These are phyloP conservation scores for Andrena flavipes DNA, from an alignment of 2,888 invertebrate genomes.

Conservation along the genomic window DNA sequence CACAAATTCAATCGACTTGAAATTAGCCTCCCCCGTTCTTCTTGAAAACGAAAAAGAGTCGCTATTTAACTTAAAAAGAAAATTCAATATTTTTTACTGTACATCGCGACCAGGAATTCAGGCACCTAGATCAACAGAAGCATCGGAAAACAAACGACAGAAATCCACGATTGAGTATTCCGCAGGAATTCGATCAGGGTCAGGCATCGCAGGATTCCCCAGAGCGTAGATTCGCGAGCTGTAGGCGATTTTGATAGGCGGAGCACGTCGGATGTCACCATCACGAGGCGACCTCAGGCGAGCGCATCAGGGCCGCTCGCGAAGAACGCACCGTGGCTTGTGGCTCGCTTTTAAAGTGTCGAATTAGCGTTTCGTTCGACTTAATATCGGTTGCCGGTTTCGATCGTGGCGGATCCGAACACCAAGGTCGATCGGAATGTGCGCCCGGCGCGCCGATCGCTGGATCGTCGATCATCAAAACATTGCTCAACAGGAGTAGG, in stretches of 20 bases:
- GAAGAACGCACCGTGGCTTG: slow-evolving; percentile 65
- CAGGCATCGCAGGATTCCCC: slow-evolving; percentile 51
- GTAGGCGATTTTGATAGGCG: slow-evolving; percentile 61
- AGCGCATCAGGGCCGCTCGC: slow-evolving; percentile 74
- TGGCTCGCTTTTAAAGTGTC: slow-evolving; percentile 76
- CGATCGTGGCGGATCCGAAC: slow-evolving; percentile 35
- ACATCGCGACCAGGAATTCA: not conserved
- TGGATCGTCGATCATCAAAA: slow-evolving; percentile 43
- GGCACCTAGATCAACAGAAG: not conserved
- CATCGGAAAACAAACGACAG: not conserved
- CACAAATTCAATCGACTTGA: too few relatives aligned
- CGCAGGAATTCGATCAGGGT: slow-evolving; percentile 60
- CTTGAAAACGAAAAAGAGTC: too few relatives aligned
- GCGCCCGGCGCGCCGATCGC: slow-evolving; percentile 31
- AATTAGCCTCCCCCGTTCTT: too few relatives aligned
- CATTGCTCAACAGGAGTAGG: slow-evolving; percentile 41
- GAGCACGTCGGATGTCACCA: slow-evolving; percentile 76
- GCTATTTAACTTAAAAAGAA: too few relatives aligned
- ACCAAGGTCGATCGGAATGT: slow-evolving; percentile 60
- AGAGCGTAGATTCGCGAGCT: slow-evolving; percentile 53
- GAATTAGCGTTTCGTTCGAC: slow-evolving; percentile 68
- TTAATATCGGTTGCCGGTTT: slow-evolving; percentile 57
- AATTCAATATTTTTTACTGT: too few relatives aligned
- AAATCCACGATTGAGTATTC: slow-evolving; percentile 43
- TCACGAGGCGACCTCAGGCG: slow-evolving; percentile 71